Base-by-base conservation (phyloP, 1,140 invertebrate species). In the Rhopalosiphum maidis region DNA sequence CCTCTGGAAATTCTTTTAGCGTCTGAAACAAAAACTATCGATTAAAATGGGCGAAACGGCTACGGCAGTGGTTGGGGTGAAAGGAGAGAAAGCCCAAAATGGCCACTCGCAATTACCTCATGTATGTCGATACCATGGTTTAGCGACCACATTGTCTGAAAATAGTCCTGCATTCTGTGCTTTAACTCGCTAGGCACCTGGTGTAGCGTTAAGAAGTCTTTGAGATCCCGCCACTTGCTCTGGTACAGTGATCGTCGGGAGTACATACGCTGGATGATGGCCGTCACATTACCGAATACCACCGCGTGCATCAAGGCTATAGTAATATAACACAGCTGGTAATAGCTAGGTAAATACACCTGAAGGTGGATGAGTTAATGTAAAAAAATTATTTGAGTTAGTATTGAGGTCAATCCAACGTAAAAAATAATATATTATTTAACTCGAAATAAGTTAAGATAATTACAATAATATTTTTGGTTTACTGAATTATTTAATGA, bases 51-150 rank as follows among this genome's bases (percentile, higher is more conserved):
- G 55, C 55, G 55, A 41, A 43, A 41, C 9, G 41, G 37, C 83
- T 25, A 43, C 83, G 37, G 41, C n/a, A 77, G 30, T 2, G 60
- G 15, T n/a, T n/a, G 5, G 83, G 83, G 23, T 23, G 23, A 23
- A 0, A 4, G 37, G 3, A 3, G 9, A 3, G 83, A 85, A 22
- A 9, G 9, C 25, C 4, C 15, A 1, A 41, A 90, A 94, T n/a
- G 9, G 25, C 23, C 0, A 4, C 9, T 22, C 8, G 23, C 0
- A 94, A 95, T 96, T 95, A 98, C 98, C 96, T 99, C 98, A 94
- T 99, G 98, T 95, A 99, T 99, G 95, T 99, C 99, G 94, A 99
- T 99, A 55, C 99, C 99, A 95, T 99, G 99, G 95, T 99, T 99
- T 82, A 99, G 96, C 5, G 98, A 98, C 99, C 99, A 99, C 96